Evolutionary conservation across 53 echinoderm and acorn worm species (phyloP).

Genomic region (Apostichopus leukothele): DNA sequence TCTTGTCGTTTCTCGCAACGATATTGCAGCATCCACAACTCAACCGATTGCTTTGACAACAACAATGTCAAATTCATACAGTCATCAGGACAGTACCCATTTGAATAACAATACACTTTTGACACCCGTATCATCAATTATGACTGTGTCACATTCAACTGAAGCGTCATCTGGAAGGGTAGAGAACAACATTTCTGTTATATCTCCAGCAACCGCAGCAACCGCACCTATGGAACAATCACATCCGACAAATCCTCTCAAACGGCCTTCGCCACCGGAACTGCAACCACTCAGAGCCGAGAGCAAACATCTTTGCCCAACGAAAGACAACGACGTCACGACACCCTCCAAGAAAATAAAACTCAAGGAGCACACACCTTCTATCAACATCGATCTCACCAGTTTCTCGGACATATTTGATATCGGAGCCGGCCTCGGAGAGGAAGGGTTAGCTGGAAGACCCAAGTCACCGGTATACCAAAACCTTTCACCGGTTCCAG

Average conservation of each 20-base stretch:
- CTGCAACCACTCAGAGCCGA: constrained; percentile 49
- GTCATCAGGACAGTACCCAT: not conserved
- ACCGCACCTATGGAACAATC: constrained; percentile 33
- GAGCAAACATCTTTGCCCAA: not conserved
- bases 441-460: constrained; percentile 85
- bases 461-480: constrained; percentile 87
- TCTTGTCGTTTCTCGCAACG: constrained; percentile 32
- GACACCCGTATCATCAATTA: constrained; percentile 26
- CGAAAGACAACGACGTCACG: not conserved
- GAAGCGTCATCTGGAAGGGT: not conserved
- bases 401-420: constrained; percentile 89
- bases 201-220: not conserved
- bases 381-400: constrained; percentile 83
- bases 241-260: constrained; percentile 10
- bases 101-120: constrained; percentile 17
- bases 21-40: not conserved
- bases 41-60: constrained; percentile 9
- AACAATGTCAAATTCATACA: constrained; percentile 8
- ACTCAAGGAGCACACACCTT: constrained; percentile 68
- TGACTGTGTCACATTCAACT: not conserved
- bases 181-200: not conserved
- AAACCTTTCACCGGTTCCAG: constrained; percentile 57
- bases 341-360: constrained; percentile 58
- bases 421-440: constrained; percentile 69
- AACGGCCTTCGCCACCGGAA: constrained; percentile 60